Conservation (phyloP, 2,113 vertebrate genomes). For the Prinia subflava region DNA sequence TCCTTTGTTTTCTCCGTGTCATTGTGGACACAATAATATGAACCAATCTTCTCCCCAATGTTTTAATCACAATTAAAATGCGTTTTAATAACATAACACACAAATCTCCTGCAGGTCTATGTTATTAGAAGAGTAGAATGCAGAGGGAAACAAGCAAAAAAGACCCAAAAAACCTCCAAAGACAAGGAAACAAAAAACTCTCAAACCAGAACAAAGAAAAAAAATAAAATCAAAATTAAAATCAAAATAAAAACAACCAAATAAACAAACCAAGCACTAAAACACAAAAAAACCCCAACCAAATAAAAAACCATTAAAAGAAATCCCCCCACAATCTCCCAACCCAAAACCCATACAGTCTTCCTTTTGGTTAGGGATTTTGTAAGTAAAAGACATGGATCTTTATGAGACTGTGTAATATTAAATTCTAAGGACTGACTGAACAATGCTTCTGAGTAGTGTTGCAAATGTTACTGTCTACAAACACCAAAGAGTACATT, state of each 20-base stretch:
- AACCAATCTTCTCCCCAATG: background rate
- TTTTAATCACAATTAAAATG: background rate
- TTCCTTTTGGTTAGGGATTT: background rate
- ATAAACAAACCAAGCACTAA: background rate
- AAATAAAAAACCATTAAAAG: background rate
- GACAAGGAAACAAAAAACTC: background rate
- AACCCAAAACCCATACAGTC: background rate
- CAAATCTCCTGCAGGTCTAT: fast-evolving
- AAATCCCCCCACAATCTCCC: too few species aligned
- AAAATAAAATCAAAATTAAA: background rate
- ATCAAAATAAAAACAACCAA: background rate
- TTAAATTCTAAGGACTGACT: background rate
- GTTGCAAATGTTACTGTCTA: background rate
- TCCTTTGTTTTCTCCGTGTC: background rate
- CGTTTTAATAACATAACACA: background rate
- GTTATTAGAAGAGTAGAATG: background rate
- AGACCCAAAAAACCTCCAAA: too few species aligned
- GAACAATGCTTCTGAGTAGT: background rate
- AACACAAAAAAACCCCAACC: background rate
- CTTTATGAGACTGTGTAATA: background rate
- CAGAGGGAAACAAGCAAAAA: background rate
- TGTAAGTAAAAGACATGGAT: background rate
- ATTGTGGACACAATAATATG: background rate
- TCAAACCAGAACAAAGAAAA: background rate
- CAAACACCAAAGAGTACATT: background rate